Percentiles rank a stretch among this genome's conserved stretches.
phyloP scores from a whole-genome alignment of 1,140 invertebrate species.

The Leptinotarsa undecemlineata region DNA sequence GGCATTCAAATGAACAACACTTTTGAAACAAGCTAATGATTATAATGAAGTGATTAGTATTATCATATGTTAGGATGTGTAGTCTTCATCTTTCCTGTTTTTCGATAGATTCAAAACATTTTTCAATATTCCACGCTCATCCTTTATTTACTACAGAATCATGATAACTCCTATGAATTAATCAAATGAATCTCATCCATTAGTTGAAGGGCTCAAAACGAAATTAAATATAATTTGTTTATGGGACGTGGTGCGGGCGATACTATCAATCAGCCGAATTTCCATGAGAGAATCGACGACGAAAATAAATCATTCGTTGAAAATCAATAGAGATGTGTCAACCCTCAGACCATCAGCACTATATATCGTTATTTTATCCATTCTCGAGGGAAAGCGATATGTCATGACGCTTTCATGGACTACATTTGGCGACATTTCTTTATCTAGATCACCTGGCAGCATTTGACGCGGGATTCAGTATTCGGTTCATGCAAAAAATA shows the following conservation, averaged over 20 bases:
- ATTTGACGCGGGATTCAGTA: no score
- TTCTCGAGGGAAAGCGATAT: conserved; percentile 30
- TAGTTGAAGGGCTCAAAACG: conserved; percentile 25
- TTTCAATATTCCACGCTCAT: neutral
- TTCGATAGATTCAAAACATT: no score
- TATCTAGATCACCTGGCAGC: no score
- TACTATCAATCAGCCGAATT: conserved; percentile 33
- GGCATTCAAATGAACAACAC: no score
- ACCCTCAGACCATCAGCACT: conserved; percentile 24
- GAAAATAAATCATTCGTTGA: conserved; percentile 32
- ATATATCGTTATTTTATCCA: conserved; percentile 26
- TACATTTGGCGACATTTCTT: no score
- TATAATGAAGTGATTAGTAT: no score
- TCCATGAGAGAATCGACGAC: conserved; percentile 27
- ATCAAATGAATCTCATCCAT: conserved; percentile 13
- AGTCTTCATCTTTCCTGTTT: no score
- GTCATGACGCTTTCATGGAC: conserved; percentile 24
- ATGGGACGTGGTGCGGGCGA: conserved; percentile 29
- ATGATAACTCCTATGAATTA: conserved; percentile 4
- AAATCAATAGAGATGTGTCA: conserved; percentile 36
- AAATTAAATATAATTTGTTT: conserved; percentile 39
- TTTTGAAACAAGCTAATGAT: no score
- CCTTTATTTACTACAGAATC: neutral
- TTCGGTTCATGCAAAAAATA: no score
- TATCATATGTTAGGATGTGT: no score